phyloP scores from a whole-genome alignment of 2,888 invertebrate genomes.

The Morinoia aosen region DNA sequence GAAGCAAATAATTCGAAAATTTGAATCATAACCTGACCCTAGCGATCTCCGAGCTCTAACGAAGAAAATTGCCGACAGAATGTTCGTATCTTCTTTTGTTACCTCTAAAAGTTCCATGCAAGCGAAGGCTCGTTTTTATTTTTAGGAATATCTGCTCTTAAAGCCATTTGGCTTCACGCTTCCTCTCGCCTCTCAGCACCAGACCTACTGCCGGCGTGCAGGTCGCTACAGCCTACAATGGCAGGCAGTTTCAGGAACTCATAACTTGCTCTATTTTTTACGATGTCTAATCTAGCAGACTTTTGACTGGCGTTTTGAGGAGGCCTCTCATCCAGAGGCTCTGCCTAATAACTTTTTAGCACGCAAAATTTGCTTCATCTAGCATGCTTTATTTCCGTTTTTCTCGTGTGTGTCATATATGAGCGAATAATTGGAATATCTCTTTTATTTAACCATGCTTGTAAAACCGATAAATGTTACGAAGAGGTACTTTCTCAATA shows the following conservation, averaged over 20 bases:
- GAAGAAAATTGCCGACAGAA: not conserved
- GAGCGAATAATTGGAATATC: not conserved
- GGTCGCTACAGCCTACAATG: not conserved
- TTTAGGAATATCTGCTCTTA: not conserved
- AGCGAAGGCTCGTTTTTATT: not conserved
- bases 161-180: not conserved
- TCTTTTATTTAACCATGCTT: not conserved
- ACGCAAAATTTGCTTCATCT: not conserved
- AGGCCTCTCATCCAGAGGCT: not conserved
- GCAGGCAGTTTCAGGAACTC: conserved; percentile 2
- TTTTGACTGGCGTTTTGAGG: conserved; percentile 22
- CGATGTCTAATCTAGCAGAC: conserved; percentile 1
- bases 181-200: not conserved
- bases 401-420: not conserved
- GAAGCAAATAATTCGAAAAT: not conserved
- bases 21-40: not conserved
- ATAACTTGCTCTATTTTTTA: conserved; percentile 6
- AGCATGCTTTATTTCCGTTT: not conserved
- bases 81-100: not conserved
- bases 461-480: not conserved
- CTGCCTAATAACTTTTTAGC: conserved; percentile 3
- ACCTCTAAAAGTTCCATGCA: not conserved
- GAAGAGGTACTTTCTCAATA: not conserved
- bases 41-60: not conserved
- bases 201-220: not conserved